Base-by-base conservation (phyloP, 2,888 invertebrate genomes). In the Hypsopygia costalis region DNA sequence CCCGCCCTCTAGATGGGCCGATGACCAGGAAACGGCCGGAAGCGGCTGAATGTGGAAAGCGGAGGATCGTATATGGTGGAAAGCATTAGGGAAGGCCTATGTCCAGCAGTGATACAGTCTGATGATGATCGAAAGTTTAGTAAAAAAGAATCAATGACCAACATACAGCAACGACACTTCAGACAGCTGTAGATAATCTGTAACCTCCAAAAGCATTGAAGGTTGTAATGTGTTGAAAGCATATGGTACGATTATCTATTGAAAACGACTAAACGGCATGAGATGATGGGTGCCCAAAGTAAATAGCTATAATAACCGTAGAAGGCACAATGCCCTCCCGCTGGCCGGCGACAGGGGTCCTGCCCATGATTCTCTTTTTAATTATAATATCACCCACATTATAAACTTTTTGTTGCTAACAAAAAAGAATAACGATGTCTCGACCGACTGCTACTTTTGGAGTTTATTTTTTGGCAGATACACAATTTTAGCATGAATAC, bases 351-450 rank as follows among this genome's bases (percentile, higher is more conserved):
- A 71, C 79, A 78, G 80, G 81, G 79, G 79, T 69, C 64, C 70
- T 62, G 62, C 70, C 78, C 72, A 61, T 61, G 62, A 66, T 66
- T 68, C 75, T 64, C 75, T 71, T 79, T 82, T 79, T 85, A 87
- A 88, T 88, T 88, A 88, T 78, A 85, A 87, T 87, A 88, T 88
- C 88, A 88, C 77, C 81, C 77, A 82, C 80, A 82, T 82, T 83
- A 82, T 74, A 78, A 77, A 71, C 59, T 80, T 82, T 81, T 79
- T 70, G 64, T 58, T 49, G 12, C 40, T 50, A 49, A 58, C 50
- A 59, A 63, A 67, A 61, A 61, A 56, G 39, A 46, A 46, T 40
- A n/a, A 43, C 48, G 47, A 52, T 48, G 53, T 48, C 48, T 42
- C 38, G 46, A 51, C 52, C 51, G 65, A 66, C 61, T 68, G 73